Evolutionary conservation across 2,113 vertebrate genomes (phyloP), one percentile per base, ranked within the genome.

Genomic region (Zeus faber): DNA sequence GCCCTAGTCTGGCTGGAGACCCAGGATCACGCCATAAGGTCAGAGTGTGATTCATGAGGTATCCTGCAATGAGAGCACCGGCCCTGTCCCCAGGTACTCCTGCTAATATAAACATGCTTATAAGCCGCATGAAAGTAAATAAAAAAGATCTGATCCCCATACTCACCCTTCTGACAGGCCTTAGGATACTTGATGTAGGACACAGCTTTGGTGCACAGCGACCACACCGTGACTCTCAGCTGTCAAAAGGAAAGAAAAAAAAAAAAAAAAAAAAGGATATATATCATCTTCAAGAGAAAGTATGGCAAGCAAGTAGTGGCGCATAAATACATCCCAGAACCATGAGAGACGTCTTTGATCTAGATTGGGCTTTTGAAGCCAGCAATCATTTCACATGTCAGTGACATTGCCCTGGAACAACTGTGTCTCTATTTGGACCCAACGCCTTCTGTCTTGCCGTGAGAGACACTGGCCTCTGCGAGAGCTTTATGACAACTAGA

Each of bases 111-210:
- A 6, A 14, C 53, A 17, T 10, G 57, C 29, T 57, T 59, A 53
- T 58, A 64, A 65, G 59, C 40, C 56, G 41, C 1, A 2, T 17
- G 14, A n/a, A 59, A 65, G 45, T 31, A 58, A 41, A 58, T 59
- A 43, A 22, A 64, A 35, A 56, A 23, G 6, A 31, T 24, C 51
- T 58, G n/a, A 53, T 49, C 41, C 9, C 57, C 33, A 24, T 44
- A 88, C 94, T 93, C 60, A 99, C 97, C 95, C 73, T 96, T 95
- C 64, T 91, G 93, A 78, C 96, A 99, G 0, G 93, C 89, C 79
- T 99, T 99, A 37, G 97, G 96, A 65, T 98, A 95, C 74, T 98
- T 98, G 88, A 99, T 99, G 85, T 96, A 99, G 20, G 96, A 99
- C 11, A 99, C 94, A 0, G 95, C 94, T 74, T 99, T 98, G 1